Base-by-base conservation (phyloP, 2,113 vertebrate genomes). In the Podarcis raffonei region DNA sequence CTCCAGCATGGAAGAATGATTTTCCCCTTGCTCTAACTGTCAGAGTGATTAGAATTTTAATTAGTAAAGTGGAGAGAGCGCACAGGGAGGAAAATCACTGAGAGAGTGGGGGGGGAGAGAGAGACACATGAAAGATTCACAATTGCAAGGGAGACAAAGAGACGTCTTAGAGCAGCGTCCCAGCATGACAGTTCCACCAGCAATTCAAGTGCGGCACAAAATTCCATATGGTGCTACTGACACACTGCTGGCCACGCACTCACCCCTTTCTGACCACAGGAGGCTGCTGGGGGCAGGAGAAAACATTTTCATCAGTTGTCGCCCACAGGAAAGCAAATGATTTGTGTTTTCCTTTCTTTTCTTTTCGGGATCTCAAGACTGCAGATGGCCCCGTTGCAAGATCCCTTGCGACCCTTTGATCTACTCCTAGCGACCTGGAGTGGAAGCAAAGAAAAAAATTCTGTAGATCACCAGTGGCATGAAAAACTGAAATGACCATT, bases 41-140 rank as follows among this genome's bases (percentile, higher is more conserved):
- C 95, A 96, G 88, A 96, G 96, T 97, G 97, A 97, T 97, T 97
- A 97, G 96, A 97, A 97, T 98, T 97, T 97, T 97, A 97, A 97
- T 97, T 97, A 97, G 95, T 92, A 96, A 95, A 95, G 91, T 93
- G 92, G 87, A 93, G 85, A 94, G 83, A 68, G 82, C 22, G n/a
- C 32, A 68, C 87, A 93, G 86, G 90, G 88, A 94, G 85, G 86
- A 95, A 97, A 96, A 95, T 91, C 94, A 90, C 1, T 22, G 75
- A 89, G 91, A 81, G 81, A 78, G 77, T 89, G 86, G 32, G 62
- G 39, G 65, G 78, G 89, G 87, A 25, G 62, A 35, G 59, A 87
- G 94, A 93, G 92, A 65, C 8, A 2, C 83, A 95, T 94, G 95
- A 96, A 96, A 95, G 92, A 96, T 93, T 94, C 93, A 96, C 95